phyloP scores from a whole-genome alignment of 2,113 vertebrate genomes.

The Pituophis catenifer region DNA sequence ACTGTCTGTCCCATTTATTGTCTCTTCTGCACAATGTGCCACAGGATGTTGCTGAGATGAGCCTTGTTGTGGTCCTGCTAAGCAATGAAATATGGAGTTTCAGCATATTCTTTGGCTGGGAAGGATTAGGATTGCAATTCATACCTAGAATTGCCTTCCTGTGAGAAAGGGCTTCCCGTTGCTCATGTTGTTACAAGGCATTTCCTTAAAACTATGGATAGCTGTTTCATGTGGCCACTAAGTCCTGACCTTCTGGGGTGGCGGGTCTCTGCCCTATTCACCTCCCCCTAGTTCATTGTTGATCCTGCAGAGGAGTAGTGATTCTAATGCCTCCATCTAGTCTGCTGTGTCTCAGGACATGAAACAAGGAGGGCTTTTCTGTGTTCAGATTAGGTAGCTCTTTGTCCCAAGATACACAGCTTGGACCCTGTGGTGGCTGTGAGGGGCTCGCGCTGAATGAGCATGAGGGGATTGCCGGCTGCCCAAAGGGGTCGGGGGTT shows the following conservation, averaged over 20 bases:
- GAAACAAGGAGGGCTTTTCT: background rate
- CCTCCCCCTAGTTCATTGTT: accelerated
- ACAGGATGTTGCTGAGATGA: background rate
- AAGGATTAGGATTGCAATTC: background rate
- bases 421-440: background rate
- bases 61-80: background rate
- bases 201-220: background rate
- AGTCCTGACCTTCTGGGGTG: background rate
- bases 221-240: background rate
- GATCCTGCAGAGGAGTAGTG: background rate
- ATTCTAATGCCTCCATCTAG: background rate
- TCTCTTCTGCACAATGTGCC: no score
- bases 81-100: background rate
- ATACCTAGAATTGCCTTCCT: background rate
- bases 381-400: background rate
- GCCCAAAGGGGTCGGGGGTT: background rate
- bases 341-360: background rate
- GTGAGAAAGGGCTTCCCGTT: background rate
- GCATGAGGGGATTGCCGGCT: background rate
- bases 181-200: background rate
- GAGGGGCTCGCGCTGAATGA: no score
- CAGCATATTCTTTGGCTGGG: background rate
- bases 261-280: background rate
- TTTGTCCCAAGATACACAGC: background rate
- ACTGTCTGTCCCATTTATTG: background rate